These are phyloP conservation scores for Callocephalon fimbriatum DNA, from an alignment of 2,113 vertebrate species.

Conservation along the genomic window DNA sequence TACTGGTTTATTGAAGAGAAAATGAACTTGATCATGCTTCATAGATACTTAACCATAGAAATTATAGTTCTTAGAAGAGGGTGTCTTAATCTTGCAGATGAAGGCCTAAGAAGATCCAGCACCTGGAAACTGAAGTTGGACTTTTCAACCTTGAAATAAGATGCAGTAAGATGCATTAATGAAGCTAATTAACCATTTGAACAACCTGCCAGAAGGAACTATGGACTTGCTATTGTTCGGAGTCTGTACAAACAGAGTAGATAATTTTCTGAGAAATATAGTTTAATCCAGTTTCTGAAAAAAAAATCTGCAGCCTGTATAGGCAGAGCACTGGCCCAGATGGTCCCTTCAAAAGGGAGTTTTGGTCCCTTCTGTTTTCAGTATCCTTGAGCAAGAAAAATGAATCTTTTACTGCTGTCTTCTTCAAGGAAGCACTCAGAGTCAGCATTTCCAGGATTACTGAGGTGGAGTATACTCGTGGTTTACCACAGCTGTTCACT, in stretches of 20 bases:
- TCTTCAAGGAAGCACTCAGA: slow-evolving; percentile 2
- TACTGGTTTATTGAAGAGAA: not conserved
- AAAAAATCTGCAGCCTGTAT: not conserved
- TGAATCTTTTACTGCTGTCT: not conserved
- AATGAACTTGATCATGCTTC: not conserved
- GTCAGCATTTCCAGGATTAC: slow-evolving; percentile 55
- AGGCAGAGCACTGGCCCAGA: not conserved
- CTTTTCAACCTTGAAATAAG: not conserved
- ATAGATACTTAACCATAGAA: not conserved
- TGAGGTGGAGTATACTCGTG: not conserved
- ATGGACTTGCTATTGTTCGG: not conserved
- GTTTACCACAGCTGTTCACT: not conserved
- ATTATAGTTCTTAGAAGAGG: not conserved
- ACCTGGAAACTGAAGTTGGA: not conserved
- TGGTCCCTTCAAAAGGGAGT: slow-evolving; percentile 12
- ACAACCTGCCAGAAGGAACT: not conserved
- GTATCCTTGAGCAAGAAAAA: not conserved
- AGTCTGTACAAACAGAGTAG: not conserved
- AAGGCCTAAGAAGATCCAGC: not conserved
- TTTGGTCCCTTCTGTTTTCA: slow-evolving; percentile 41
- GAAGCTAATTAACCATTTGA: not conserved
- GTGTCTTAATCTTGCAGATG: not conserved
- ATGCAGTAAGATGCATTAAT: not conserved
- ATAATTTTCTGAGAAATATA: not conserved
- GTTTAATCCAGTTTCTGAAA: slow-evolving; percentile 21